Percentiles rank a stretch among this genome's conserved stretches.
Conservation (phyloP, 2,888 invertebrate genomes). For the Sphaerophoria taeniata region DNA sequence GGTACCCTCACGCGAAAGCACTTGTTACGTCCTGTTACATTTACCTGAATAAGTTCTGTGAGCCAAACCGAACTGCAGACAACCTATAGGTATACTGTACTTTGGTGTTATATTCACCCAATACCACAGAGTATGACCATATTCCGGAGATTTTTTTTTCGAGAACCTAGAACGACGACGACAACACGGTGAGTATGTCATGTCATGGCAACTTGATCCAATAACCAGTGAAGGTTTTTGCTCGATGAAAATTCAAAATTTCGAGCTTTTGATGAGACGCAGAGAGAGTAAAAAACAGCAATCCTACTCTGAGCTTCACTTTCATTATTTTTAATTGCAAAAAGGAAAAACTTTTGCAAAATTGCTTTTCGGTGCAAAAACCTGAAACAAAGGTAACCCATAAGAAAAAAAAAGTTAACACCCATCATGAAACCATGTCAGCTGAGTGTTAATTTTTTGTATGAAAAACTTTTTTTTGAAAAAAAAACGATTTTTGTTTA, state of each 20-base stretch:
- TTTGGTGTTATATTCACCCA: too few relatives aligned
- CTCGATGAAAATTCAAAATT: slow-evolving; percentile 28
- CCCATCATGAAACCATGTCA: slow-evolving; percentile 9
- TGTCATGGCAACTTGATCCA: slow-evolving; percentile 20
- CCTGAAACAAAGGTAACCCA: background rate
- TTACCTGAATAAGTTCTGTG: too few relatives aligned
- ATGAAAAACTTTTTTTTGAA: slow-evolving; percentile 15
- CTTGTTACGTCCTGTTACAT: too few relatives aligned
- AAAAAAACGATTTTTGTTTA: background rate
- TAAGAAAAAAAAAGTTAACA: too few relatives aligned
- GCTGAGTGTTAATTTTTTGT: too few relatives aligned
- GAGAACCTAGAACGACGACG: background rate
- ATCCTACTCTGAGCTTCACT: background rate
- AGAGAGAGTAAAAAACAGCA: background rate
- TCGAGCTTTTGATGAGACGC: background rate
- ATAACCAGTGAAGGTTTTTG: slow-evolving; percentile 33
- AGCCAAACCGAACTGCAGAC: too few relatives aligned
- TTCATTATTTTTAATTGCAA: slow-evolving; percentile 60
- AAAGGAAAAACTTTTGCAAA: slow-evolving; percentile 31
- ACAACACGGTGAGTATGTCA: background rate
- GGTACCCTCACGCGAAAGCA: too few relatives aligned
- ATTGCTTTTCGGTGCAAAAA: slow-evolving; percentile 51
- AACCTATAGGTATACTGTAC: too few relatives aligned
- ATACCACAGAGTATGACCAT: too few relatives aligned
- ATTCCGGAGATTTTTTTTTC: background rate